Percentiles rank a stretch among this genome's conserved stretches.
Evolutionary conservation across 1,140 invertebrate genomes (phyloP).

Genomic region (Drosophila carrolli): DNA sequence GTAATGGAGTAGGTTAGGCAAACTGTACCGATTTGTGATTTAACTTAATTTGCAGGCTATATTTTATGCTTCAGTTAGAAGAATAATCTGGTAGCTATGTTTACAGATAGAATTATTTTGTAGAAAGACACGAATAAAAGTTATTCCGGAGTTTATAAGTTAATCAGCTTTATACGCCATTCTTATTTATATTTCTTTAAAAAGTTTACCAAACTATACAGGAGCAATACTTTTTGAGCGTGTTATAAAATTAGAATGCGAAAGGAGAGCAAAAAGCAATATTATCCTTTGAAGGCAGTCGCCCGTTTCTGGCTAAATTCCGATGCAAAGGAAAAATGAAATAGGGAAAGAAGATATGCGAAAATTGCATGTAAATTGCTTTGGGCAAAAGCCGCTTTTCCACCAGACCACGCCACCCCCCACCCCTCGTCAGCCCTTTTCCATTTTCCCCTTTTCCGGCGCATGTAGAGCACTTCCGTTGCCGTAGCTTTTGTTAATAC

Average conservation of each 20-base stretch:
- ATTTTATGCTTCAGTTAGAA: no score
- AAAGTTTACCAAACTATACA: not conserved
- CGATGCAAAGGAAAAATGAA: constrained; percentile 6
- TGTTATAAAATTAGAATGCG: not conserved
- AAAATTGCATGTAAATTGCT: constrained; percentile 70
- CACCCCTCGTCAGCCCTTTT: not conserved
- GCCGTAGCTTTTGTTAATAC: constrained; percentile 46
- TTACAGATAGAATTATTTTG: not conserved
- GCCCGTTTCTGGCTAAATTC: not conserved
- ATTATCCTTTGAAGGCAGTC: constrained; percentile 15
- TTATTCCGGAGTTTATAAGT: not conserved
- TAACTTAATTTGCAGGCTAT: no score
- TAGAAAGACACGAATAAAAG: not conserved
- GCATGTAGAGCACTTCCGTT: constrained; percentile 54
- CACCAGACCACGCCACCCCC: not conserved
- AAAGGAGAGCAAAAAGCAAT: constrained; percentile 19
- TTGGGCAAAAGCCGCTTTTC: constrained; percentile 34
- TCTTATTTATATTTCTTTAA: not conserved
- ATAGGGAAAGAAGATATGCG: constrained; percentile 33
- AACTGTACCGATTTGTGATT: not conserved
- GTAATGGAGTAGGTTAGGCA: not conserved
- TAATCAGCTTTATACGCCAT: no score
- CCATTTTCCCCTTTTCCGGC: constrained; percentile 15
- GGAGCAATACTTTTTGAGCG: not conserved
- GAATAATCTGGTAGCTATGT: no score